phyloP scores from a whole-genome alignment of 2,888 invertebrate species.

The Athripsodes cinereus region DNA sequence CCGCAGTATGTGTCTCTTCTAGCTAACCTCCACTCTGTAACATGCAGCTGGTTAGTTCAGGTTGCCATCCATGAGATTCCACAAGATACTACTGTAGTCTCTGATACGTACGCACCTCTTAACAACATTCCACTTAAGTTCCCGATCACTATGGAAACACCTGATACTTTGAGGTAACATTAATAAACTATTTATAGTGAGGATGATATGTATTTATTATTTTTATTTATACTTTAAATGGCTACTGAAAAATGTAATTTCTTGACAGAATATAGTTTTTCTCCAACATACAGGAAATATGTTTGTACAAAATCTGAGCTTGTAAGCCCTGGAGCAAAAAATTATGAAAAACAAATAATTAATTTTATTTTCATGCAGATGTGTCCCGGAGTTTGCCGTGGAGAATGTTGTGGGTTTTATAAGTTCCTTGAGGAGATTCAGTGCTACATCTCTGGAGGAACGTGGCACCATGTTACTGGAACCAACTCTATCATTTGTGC shows the following conservation, averaged over 20 bases:
- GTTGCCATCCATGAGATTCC: slow-evolving; percentile 55
- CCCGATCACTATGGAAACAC: slow-evolving; percentile 58
- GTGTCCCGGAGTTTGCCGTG: slow-evolving; percentile 84
- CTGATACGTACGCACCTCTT: slow-evolving; percentile 56
- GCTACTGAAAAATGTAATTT: too few relatives aligned
- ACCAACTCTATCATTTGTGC: slow-evolving; percentile 70
- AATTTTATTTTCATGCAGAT: too few relatives aligned
- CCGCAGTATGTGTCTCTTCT: slow-evolving; percentile 65
- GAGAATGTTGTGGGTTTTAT: slow-evolving; percentile 83
- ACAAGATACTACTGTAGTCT: slow-evolving; percentile 29
- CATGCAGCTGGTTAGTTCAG: slow-evolving; percentile 81
- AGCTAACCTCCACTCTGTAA: slow-evolving; percentile 71
- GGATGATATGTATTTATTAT: too few relatives aligned
- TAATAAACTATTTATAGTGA: neutral
- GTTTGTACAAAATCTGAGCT: too few relatives aligned
- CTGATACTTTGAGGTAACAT: slow-evolving; percentile 59
- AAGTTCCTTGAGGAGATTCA: slow-evolving; percentile 65
- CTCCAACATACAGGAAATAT: too few relatives aligned
- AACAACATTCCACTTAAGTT: slow-evolving; percentile 50
- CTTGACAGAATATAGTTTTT: too few relatives aligned
- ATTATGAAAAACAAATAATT: too few relatives aligned
- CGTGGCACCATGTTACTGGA: slow-evolving; percentile 57
- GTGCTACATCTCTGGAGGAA: slow-evolving; percentile 57
- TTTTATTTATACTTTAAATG: too few relatives aligned
- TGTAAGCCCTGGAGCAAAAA: too few relatives aligned